A percentile compares a stretch with the other conserved stretches of the same genome.
These are phyloP conservation scores for Peromyscus californicus DNA, from an alignment of 2,113 vertebrate genomes.

Conservation along the genomic window DNA sequence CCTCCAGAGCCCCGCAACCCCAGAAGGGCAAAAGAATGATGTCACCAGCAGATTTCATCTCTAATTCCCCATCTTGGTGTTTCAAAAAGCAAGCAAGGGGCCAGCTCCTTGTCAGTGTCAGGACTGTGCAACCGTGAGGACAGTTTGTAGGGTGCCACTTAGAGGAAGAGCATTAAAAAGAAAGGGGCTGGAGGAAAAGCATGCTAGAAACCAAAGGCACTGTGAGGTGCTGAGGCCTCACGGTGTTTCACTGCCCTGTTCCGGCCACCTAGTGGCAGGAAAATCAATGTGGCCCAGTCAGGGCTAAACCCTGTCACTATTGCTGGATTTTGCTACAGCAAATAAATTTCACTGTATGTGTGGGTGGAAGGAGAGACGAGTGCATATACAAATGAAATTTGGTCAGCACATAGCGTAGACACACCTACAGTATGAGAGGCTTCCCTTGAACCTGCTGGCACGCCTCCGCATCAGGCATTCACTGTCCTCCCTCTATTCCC, in stretches of 20 bases:
- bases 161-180: not conserved
- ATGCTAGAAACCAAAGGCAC: not conserved
- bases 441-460: not conserved
- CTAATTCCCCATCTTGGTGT: not conserved
- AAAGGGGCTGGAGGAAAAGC: not conserved
- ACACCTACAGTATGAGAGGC: not conserved
- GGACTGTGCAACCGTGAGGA: not conserved
- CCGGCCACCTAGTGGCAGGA: not conserved
- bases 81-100: not conserved
- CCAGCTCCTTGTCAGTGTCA: not conserved
- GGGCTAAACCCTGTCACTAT: not conserved
- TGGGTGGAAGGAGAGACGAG: not conserved
- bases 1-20: not conserved
- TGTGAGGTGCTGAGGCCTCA: not conserved
- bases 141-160: not conserved
- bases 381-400: not conserved
- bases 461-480: not conserved
- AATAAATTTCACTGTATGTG: constrained; percentile 30
- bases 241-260: not conserved
- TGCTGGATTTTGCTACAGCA: not conserved
- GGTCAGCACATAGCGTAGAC: not conserved
- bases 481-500: not conserved
- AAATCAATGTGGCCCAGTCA: constrained; percentile 16
- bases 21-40: not conserved
- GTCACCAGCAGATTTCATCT: not conserved